Evolutionary conservation across 2,888 invertebrate species (phyloP).

Genomic region (Ectropis crepuscularia): DNA sequence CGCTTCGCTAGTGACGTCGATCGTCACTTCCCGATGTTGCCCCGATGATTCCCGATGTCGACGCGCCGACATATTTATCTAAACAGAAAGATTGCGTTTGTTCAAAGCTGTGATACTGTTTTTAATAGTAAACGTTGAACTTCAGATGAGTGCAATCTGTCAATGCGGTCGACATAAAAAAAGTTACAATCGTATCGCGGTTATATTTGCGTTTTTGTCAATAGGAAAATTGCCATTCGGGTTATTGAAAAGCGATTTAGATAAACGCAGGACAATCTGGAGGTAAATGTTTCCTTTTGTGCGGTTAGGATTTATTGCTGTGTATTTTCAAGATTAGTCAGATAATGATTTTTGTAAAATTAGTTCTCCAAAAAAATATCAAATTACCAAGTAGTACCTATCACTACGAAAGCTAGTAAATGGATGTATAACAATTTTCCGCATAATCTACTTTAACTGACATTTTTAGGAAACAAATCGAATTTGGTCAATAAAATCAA

Average conservation of each 20-base stretch:
- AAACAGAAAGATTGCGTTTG: not conserved
- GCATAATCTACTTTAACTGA: too few species aligned
- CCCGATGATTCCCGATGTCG: too few species aligned
- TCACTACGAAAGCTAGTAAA: too few species aligned
- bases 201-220: constrained; percentile 32
- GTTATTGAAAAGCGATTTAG: constrained; percentile 41
- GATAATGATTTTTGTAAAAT: constrained; percentile 15
- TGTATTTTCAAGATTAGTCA: constrained; percentile 16
- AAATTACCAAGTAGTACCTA: too few species aligned
- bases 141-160: constrained; percentile 35
- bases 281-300: constrained; percentile 30
- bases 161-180: constrained; percentile 41
- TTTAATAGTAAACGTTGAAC: constrained; percentile 1
- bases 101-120: constrained; percentile 15
- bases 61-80: too few species aligned
- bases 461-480: too few species aligned
- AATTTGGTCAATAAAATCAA: too few species aligned
- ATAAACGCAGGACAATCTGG: constrained; percentile 33
- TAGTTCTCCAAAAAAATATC: not conserved
- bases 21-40: too few species aligned
- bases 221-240: constrained; percentile 28
- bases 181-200: constrained; percentile 24
- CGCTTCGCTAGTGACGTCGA: too few species aligned
- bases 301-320: constrained; percentile 23
- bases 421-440: too few species aligned